Percentiles rank a stretch among this genome's conserved stretches.
Evolutionary conservation across 2,113 vertebrate genomes (phyloP).

Genomic region (Tychaedon coryphoeus): DNA sequence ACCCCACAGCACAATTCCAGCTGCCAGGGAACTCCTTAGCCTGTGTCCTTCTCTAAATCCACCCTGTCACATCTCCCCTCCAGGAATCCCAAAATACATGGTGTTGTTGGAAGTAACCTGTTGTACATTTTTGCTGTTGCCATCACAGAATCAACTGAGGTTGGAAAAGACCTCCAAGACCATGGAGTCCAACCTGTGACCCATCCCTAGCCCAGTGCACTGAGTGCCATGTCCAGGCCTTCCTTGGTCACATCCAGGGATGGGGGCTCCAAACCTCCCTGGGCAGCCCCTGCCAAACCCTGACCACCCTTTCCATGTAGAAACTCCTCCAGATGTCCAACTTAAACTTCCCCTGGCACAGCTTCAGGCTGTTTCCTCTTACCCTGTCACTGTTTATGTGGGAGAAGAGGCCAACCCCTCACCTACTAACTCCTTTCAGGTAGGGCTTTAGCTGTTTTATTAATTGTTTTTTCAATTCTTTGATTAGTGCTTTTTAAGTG

Average conservation of each 20-base stretch:
- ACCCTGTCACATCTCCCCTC: not conserved
- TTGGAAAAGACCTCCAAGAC: not conserved
- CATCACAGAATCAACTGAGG: not conserved
- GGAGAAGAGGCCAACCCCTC: not conserved
- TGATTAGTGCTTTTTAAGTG: not conserved
- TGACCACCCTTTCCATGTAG: not conserved
- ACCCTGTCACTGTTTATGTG: not conserved
- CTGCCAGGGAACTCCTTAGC: not conserved
- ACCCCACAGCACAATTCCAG: not conserved
- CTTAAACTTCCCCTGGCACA: not conserved
- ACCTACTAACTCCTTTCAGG: not conserved
- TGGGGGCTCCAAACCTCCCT: not conserved
- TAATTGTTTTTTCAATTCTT: not conserved
- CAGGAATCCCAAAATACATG: not conserved
- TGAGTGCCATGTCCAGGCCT: not conserved
- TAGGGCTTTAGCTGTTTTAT: not conserved
- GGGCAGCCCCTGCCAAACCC: not conserved
- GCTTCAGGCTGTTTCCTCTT: not conserved
- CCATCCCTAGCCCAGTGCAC: not conserved
- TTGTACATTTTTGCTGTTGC: not conserved
- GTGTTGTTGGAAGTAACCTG: not conserved
- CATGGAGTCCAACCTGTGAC: not conserved
- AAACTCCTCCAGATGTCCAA: not conserved
- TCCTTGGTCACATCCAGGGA: not conserved
- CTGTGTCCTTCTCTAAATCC: not conserved